A percentile compares a stretch with the other conserved stretches of the same genome.
phyloP scores from a whole-genome alignment of 1,140 invertebrate species.

The honey bee (Apis mellifera) region Amel_HAv3.1 CM009933.2:6242501-6243000 shows the following conservation, averaged over 20 bases:
- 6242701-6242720: conserved; percentile 91
- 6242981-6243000: conserved; percentile 89
- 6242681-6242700: conserved; percentile 90
- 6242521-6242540: background rate
- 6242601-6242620: conserved; percentile 90
- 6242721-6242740: conserved; percentile 89
- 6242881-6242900: conserved; percentile 89
- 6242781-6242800: background rate
- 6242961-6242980: conserved; percentile 87
- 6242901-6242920: conserved; percentile 91
- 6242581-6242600: conserved; percentile 90
- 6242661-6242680: conserved; percentile 90
- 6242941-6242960: conserved; percentile 89
- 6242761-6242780: background rate
- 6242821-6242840: conserved; percentile 90
- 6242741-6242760: conserved; percentile 75
- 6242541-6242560: conserved; percentile 68
- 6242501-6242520: background rate
- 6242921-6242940: conserved; percentile 89
- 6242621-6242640: conserved; percentile 90
- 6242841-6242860: conserved; percentile 90
- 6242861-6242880: conserved; percentile 91
- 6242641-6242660: conserved; percentile 91
- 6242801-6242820: conserved; percentile 71
- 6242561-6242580: conserved; percentile 86